These are phyloP conservation scores for Antrozous pallidus DNA, from an alignment of 2,797 vertebrate species.

Conservation along the genomic window DNA sequence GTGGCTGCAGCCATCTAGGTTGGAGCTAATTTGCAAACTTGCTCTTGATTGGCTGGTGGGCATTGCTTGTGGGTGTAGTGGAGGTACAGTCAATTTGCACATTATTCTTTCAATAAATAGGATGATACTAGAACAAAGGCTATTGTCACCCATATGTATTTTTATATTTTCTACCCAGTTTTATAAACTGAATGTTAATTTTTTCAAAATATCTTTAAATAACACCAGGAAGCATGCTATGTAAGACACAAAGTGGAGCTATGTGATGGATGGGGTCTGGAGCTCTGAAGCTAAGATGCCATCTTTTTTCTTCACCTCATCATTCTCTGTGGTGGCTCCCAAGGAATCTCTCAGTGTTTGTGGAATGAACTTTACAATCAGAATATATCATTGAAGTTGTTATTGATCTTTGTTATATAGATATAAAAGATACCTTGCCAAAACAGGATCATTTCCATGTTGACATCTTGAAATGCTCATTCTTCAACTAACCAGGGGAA, in stretches of 20 bases:
- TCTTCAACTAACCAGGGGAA: background rate
- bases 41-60: too few species aligned
- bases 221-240: background rate
- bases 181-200: background rate
- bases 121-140: background rate
- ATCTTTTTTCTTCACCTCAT: background rate
- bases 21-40: too few species aligned
- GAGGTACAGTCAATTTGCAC: too few species aligned
- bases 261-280: fast-evolving
- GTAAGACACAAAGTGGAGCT: background rate
- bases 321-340: background rate
- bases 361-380: background rate
- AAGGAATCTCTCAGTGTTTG: background rate
- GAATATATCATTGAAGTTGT: background rate
- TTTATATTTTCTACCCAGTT: background rate
- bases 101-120: too few species aligned
- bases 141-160: background rate
- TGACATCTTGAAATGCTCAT: background rate
- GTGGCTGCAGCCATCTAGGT: too few species aligned
- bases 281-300: background rate
- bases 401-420: background rate
- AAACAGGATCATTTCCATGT: background rate
- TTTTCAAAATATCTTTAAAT: background rate
- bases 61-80: too few species aligned
- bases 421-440: background rate